Conservation (phyloP, 2,113 vertebrate genomes). For the Leuciscus idus region DNA sequence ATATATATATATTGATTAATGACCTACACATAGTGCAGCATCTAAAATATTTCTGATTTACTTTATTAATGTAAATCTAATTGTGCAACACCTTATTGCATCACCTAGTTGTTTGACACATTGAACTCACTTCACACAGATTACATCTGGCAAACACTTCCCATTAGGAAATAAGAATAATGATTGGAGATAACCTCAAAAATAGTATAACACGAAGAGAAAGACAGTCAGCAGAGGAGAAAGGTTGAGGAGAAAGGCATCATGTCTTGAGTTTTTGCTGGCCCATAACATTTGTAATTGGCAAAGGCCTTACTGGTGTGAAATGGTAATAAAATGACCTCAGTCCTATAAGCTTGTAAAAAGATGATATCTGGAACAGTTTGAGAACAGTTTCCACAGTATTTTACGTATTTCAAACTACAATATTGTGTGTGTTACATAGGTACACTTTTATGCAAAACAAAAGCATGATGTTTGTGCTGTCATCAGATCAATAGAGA, state of each 20-base stretch:
- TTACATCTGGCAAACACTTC: neutral
- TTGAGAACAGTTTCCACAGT: neutral
- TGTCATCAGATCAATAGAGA: neutral
- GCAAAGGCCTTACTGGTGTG: too few relatives aligned
- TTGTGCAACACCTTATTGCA: neutral
- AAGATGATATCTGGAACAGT: neutral
- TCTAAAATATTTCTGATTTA: neutral
- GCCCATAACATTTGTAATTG: too few relatives aligned
- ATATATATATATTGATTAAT: too few relatives aligned
- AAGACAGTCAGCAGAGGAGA: too few relatives aligned
- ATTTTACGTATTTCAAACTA: neutral
- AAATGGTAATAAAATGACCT: too few relatives aligned
- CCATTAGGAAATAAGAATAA: too few relatives aligned
- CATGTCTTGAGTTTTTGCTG: too few relatives aligned
- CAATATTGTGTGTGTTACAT: neutral
- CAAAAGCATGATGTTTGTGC: neutral
- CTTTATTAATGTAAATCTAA: neutral
- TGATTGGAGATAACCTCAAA: too few relatives aligned
- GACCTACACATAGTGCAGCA: neutral
- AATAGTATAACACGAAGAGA: too few relatives aligned
- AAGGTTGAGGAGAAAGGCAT: too few relatives aligned
- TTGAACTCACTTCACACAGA: neutral
- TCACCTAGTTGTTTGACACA: neutral
- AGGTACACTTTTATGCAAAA: neutral
- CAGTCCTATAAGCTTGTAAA: too few relatives aligned